Conservation (phyloP, 2,888 invertebrate genomes). For the Rhingia campestris region DNA sequence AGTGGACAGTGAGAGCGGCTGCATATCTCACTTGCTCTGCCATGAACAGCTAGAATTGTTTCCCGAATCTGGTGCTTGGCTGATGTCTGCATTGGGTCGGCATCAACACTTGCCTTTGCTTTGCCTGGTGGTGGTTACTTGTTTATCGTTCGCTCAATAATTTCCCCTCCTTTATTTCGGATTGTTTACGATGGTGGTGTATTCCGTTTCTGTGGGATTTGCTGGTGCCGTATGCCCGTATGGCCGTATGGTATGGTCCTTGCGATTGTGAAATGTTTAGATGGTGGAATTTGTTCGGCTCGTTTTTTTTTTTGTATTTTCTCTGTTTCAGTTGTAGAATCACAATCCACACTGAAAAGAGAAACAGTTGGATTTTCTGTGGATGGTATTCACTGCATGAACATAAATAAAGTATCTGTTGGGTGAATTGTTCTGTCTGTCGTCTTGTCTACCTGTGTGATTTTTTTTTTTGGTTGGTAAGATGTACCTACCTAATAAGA, state of each 20-base stretch:
- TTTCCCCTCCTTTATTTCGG: slow-evolving; percentile 45
- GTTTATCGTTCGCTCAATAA: slow-evolving; percentile 19
- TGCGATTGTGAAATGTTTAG: slow-evolving; percentile 31
- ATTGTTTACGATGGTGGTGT: slow-evolving; percentile 3
- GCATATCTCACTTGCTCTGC: slow-evolving; percentile 15
- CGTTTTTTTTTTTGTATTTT: neutral
- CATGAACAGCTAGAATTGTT: too few species aligned
- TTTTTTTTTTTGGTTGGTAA: slow-evolving; percentile 30
- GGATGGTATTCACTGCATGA: neutral
- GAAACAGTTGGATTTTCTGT: neutral
- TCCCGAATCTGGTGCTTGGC: neutral
- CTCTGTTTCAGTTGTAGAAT: neutral
- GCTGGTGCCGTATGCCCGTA: slow-evolving; percentile 31
- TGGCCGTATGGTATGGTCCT: slow-evolving; percentile 17
- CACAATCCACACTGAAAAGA: neutral
- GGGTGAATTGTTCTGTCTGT: slow-evolving; percentile 45
- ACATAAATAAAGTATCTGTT: neutral
- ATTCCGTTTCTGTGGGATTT: neutral
- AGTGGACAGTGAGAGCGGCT: slow-evolving; percentile 27
- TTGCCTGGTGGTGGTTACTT: slow-evolving; percentile 11
- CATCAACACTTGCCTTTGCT: neutral
- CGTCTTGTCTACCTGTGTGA: slow-evolving; percentile 54
- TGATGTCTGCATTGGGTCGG: neutral
- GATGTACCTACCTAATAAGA: neutral
- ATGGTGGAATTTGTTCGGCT: too few species aligned